These are phyloP conservation scores for Drosophila nr. perissopoda DNA, from an alignment of 2,888 invertebrate genomes.

Conservation along the genomic window DNA sequence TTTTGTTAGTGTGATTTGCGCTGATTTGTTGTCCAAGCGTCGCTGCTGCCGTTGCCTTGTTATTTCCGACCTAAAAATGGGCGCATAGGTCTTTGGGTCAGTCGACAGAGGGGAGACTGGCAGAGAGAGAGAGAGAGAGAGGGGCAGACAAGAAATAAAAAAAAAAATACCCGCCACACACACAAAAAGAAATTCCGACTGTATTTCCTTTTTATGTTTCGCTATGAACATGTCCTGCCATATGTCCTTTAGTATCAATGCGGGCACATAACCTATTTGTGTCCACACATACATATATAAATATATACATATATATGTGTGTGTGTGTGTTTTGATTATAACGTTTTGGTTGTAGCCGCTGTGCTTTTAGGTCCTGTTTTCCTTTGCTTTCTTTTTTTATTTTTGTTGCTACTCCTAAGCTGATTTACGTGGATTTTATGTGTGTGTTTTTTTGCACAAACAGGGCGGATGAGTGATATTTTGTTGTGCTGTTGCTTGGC, in stretches of 20 bases:
- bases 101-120: constrained; percentile 3
- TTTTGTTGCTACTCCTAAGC: constrained; percentile 49
- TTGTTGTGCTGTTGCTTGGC: constrained; percentile 14
- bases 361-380: constrained; percentile 41
- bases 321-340: constrained; percentile 60
- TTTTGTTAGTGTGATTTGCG: constrained; percentile 73
- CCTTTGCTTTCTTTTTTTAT: constrained; percentile 10
- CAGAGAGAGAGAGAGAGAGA: not conserved
- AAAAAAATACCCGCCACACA: constrained; percentile 27
- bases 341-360: constrained; percentile 44
- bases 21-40: constrained; percentile 73
- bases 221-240: constrained; percentile 58
- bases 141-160: constrained; percentile 20
- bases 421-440: constrained; percentile 62
- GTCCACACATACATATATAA: not conserved
- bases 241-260: constrained; percentile 71
- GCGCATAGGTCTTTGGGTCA: constrained; percentile 67
- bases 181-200: constrained; percentile 12
- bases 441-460: constrained; percentile 43
- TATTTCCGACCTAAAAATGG: constrained; percentile 51
- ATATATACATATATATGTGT: not conserved
- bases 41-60: constrained; percentile 55
- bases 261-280: constrained; percentile 41
- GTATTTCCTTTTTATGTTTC: constrained; percentile 50
- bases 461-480: constrained; percentile 69